Evolutionary conservation across 2,113 vertebrate species (phyloP), one percentile per base, ranked within the genome.

Genomic region (Theristicus caerulescens): DNA sequence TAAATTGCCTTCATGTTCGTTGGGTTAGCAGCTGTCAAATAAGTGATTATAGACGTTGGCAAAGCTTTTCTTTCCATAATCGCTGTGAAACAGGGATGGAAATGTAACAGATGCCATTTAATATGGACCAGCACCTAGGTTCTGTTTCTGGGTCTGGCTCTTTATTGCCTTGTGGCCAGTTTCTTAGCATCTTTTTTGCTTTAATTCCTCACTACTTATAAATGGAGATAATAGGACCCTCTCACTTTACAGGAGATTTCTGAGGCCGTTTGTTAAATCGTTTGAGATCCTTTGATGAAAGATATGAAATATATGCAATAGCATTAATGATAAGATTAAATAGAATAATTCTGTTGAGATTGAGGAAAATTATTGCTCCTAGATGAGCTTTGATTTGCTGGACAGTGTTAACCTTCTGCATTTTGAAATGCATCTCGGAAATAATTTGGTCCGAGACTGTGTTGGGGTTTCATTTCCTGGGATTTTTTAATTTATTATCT

Each of bases 1-100:
- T 90, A 88, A 95, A 94, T 90, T 96, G 93, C 93, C 80, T 93
- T 92, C 3, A 0, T 96, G 93, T 86, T 97, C 71, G 0, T 73
- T 93, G 89, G 96, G 94, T 96, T 96, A 96, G 93, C 94, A 95
- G 95, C 96, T 97, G 94, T 96, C 97, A 97, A 96, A 96, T 97
- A 96, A 95, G 94, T 96, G 97, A 95, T 97, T 95, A 96, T 87
- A 91, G 79, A 66, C 5, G 0, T 85, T 97, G 95, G 96, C 96
- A 94, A 73, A 47, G 87, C 81, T 90, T 73, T 83, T 64, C 91
- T 91, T 94, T 84, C 84, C 84, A 29, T 59, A 89, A 94, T 95
- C 51, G 0, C 95, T 94, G 94, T 89, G 96, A 94, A 96, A 65
- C 80, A 59, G 82, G 86, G 84, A 94, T 96, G 71, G 97, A 97